These are phyloP conservation scores for Capreolus pygargus DNA, from an alignment of 2,113 vertebrate species.

Conservation along the genomic window DNA sequence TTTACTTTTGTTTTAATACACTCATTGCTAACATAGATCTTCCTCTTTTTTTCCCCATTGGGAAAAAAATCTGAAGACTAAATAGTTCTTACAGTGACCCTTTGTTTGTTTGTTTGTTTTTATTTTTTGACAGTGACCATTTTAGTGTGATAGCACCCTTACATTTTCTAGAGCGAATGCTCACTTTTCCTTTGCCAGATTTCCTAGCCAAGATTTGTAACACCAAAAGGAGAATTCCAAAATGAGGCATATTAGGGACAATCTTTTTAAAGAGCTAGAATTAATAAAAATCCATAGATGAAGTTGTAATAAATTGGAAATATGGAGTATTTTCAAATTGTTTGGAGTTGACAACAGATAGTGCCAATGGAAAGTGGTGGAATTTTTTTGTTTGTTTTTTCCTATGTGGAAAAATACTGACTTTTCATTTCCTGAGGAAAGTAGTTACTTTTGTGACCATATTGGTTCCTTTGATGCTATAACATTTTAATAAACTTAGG, in stretches of 20 bases:
- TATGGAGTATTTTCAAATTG: not conserved
- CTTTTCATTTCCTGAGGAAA: not conserved
- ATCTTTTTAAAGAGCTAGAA: not conserved
- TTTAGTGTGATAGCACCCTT: not conserved
- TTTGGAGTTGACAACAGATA: slow-evolving; percentile 3
- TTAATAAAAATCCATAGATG: not conserved
- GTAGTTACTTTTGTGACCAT: not conserved
- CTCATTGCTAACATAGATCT: not conserved
- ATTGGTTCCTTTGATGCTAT: not conserved
- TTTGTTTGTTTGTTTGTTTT: not conserved
- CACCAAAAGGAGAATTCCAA: not conserved
- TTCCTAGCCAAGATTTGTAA: not conserved
- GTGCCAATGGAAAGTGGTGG: not conserved
- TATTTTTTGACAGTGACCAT: not conserved
- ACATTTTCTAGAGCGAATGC: not conserved
- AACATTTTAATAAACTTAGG: not conserved
- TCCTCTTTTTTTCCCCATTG: not conserved
- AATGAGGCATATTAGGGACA: not conserved
- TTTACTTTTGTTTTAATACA: slow-evolving; percentile 34
- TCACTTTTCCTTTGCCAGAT: not conserved
- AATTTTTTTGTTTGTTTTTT: not conserved
- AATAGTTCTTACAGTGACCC: not conserved
- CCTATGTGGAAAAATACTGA: not conserved
- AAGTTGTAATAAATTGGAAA: slow-evolving; percentile 19
- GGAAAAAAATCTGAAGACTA: not conserved